phyloP scores from a whole-genome alignment of 2,113 vertebrate genomes.

The Narcine bancroftii region DNA sequence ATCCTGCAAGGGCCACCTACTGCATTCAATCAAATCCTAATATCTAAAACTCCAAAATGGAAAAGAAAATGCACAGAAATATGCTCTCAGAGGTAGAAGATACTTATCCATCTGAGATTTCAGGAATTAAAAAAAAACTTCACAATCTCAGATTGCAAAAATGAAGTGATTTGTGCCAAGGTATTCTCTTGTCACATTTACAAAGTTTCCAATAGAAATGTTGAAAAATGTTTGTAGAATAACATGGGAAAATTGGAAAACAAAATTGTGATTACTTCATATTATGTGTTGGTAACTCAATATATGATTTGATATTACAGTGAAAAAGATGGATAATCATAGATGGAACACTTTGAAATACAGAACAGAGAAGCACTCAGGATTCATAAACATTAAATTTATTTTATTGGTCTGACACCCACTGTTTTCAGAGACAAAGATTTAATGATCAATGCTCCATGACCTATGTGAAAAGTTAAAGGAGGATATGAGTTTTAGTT shows the following conservation, averaged over 20 bases:
- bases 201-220: not conserved
- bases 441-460: constrained; percentile 6
- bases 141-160: not conserved
- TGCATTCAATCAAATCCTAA: not conserved
- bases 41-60: not conserved
- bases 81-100: not conserved
- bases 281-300: not conserved
- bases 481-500: not conserved
- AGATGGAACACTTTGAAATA: not conserved
- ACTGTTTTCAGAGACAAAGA: not conserved
- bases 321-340: not conserved
- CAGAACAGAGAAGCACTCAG: not conserved
- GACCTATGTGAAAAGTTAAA: not conserved
- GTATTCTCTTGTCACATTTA: not conserved
- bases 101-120: not conserved
- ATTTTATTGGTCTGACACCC: constrained; percentile 1
- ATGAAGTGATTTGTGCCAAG: not conserved
- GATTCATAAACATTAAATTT: not conserved
- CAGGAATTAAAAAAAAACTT: not conserved
- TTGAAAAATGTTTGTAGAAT: not conserved
- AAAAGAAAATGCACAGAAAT: not conserved
- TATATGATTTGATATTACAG: not conserved
- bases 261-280: not conserved
- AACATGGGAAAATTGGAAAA: not conserved
- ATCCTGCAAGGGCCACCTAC: not conserved